Evolutionary conservation across 92 coral and sea anemone genomes (phyloP).

Genomic region (Epizoanthus ramosus): DNA sequence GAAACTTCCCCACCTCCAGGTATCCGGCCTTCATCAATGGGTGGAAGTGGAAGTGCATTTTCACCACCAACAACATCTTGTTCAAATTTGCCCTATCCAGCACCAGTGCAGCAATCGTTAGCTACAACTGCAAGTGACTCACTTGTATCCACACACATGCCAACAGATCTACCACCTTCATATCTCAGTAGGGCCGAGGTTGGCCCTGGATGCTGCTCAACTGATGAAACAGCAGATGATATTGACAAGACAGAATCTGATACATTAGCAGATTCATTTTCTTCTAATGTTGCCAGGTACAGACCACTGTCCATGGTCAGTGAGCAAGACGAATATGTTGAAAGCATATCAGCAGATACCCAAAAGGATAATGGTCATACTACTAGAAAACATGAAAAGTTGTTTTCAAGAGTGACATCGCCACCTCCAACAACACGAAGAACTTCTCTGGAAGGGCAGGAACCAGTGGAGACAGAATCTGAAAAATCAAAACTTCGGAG

Average conservation of each 20-base stretch:
- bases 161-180: slow-evolving; percentile 4
- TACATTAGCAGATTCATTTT: background rate
- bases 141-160: background rate
- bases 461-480: slow-evolving; percentile 15
- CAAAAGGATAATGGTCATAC: slow-evolving; percentile 38
- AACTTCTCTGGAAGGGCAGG: slow-evolving; percentile 35
- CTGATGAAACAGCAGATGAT: slow-evolving; percentile 9
- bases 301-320: slow-evolving; percentile 80
- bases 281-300: slow-evolving; percentile 23
- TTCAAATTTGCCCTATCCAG: background rate
- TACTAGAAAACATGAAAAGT: slow-evolving; percentile 6
- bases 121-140: background rate
- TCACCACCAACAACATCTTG: slow-evolving; percentile 12
- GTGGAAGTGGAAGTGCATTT: slow-evolving; percentile 19
- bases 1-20: slow-evolving; percentile 28
- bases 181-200: slow-evolving; percentile 32
- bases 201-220: slow-evolving; percentile 34
- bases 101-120: background rate
- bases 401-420: slow-evolving; percentile 16
- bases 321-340: slow-evolving; percentile 71
- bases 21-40: background rate
- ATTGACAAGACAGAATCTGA: background rate
- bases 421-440: slow-evolving; percentile 49
- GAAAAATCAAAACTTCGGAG: slow-evolving; percentile 71
- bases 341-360: slow-evolving; percentile 31